These are phyloP conservation scores for Prolemur simus DNA, from an alignment of 2,113 vertebrate species.

Conservation along the genomic window DNA sequence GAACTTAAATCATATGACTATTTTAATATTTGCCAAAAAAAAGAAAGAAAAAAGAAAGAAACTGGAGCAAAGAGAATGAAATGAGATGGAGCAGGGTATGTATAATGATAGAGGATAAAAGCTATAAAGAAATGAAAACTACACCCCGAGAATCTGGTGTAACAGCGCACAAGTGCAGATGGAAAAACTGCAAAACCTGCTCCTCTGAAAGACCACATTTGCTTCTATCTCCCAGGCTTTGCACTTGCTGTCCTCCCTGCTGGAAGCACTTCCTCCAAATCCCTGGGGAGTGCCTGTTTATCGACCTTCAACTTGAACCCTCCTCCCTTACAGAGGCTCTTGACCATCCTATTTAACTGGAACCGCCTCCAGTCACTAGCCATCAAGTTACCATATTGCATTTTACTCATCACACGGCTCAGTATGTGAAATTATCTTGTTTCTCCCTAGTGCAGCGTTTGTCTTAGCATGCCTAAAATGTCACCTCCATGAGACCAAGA, in stretches of 20 bases:
- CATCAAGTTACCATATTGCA: background rate
- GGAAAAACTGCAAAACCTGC: background rate
- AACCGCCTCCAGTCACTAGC: background rate
- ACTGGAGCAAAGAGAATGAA: background rate
- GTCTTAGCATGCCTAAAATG: background rate
- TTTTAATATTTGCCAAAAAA: too few relatives aligned
- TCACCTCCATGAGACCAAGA: background rate
- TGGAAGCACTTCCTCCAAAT: background rate
- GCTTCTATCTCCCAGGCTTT: background rate
- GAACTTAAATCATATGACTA: background rate
- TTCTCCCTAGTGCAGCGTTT: background rate
- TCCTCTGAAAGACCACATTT: fast-evolving
- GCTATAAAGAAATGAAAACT: background rate
- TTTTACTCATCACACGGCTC: background rate
- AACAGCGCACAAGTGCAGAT: background rate
- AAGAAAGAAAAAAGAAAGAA: too few relatives aligned
- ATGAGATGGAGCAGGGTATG: background rate
- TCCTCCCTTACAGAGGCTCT: background rate
- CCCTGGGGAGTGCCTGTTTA: background rate
- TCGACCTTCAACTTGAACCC: background rate
- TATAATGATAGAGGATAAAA: background rate
- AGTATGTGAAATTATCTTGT: background rate
- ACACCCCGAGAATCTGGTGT: background rate
- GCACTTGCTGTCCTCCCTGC: background rate
- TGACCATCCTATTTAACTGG: background rate